Evolutionary conservation across 2,113 vertebrate genomes (phyloP), one percentile per base, ranked within the genome.

Genomic region (Seriola aureovittata): DNA sequence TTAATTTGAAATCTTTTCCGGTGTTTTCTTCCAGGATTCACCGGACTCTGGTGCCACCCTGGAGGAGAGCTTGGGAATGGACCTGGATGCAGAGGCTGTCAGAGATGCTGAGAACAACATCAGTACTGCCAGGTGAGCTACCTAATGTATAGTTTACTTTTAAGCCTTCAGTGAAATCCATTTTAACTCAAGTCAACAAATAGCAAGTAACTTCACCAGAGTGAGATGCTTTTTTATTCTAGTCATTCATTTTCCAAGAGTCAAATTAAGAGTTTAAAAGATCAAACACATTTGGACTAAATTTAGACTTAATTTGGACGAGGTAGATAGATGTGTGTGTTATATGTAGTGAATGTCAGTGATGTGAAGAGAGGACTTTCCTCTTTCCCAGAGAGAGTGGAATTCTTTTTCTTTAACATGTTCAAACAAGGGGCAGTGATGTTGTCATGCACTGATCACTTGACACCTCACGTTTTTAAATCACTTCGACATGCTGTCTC

Each of bases 61-160:
- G 54, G 90, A 97, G 92, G 95, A 97, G 85, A 94, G 93, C 59
- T 96, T 92, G 55, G 92, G 93, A 88, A 96, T 96, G 95, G 96
- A 96, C 85, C 88, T 94, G 82, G 96, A 96, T 88, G 82, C 88
- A 1, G 90, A 92, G 67, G 75, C 91, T 55, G 73, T 90, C 71
- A 82, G 88, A 79, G 94, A 96, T 85, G 92, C 91, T 82, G 96
- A 96, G 91, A 95, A 96, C 93, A 95, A 94, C 90, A 93, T 95
- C 54, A 93, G 91, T 90, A 90, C 87, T 89, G 94, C 96, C 94
- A 96, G 96, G 97, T 99, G 88, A 46, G 91, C 5, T 25, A 14
- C 10, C 3, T 4, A 21, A 50, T 8, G 38, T 21, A 25, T 6
- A 12, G 25, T 48, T 50, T 65, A 7, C 11, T n/a, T 34, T 59